phyloP scores from a whole-genome alignment of 2,797 vertebrate genomes.

The Iguana delicatissima region DNA sequence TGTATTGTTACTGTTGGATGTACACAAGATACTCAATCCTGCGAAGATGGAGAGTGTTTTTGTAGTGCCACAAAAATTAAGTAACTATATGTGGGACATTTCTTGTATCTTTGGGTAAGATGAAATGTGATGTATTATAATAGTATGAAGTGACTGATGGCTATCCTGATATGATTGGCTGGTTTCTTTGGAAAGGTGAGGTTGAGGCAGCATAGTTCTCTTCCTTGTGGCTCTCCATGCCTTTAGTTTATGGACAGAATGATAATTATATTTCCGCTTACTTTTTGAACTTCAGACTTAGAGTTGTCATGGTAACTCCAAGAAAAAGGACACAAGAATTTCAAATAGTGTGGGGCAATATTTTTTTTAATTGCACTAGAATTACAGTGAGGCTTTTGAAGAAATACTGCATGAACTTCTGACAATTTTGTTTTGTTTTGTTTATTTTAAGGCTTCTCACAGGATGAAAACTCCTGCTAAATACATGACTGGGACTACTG shows the following conservation, averaged over 20 bases:
- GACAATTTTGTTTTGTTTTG: not conserved
- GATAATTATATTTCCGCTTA: not conserved
- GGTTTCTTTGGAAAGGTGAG: not conserved
- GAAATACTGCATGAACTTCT: slow-evolving; percentile 9
- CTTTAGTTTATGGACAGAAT: not conserved
- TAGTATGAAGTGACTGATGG: too few relatives aligned
- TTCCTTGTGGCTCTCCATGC: not conserved
- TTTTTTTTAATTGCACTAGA: slow-evolving; percentile 19
- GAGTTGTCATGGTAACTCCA: not conserved
- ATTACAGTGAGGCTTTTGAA: slow-evolving; percentile 12
- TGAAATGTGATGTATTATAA: too few relatives aligned
- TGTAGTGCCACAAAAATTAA: too few relatives aligned
- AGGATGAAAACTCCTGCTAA: slow-evolving; percentile 96
- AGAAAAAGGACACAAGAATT: not conserved
- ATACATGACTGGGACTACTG: slow-evolving; percentile 91
- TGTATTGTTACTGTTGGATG: too few relatives aligned
- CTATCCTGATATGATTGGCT: not conserved
- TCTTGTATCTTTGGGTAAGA: too few relatives aligned
- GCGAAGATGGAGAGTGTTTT: too few relatives aligned
- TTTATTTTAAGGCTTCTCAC: slow-evolving; percentile 87
- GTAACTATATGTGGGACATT: too few relatives aligned
- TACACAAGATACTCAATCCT: too few relatives aligned
- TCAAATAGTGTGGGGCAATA: slow-evolving; percentile 40
- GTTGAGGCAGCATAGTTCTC: not conserved
- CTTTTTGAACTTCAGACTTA: not conserved